Evolutionary conservation across 1,140 invertebrate genomes (phyloP), one percentile per base, ranked within the genome.

Genomic region (Ceratitis capitata): DNA sequence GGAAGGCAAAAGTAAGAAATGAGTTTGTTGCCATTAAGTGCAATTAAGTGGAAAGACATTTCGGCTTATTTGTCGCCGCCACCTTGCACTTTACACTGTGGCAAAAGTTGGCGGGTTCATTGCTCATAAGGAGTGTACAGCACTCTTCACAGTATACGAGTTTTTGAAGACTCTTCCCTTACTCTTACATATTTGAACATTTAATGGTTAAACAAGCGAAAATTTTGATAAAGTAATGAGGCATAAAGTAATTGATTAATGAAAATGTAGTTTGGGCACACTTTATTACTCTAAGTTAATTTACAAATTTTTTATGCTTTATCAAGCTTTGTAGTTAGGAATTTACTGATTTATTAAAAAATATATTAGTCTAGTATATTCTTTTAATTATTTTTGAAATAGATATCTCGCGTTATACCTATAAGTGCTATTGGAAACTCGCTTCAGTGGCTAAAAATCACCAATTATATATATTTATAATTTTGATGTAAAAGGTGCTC

Each of bases 11-110:
- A 78, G 39, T 7, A n/a, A 6, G 35, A 61, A 69, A 69, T 9
- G n/a, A n/a, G n/a, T n/a, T n/a, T n/a, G 9, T 78, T 42, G 39
- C 69, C 35, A 45, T 78, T 45, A 78, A 78, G 69, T 45, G 69
- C 69, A 78, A 78, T 78, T 78, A 78, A 78, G 69, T 78, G 69
- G 69, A 78, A 47, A 78, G 69, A 78, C 39, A 78, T 78, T 78
- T 78, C 39, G 39, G 32, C 39, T 78, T 78, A 78, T 78, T 78
- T 78, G 69, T 78, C 7, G 39, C 39, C 12, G 19, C 69, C 69
- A 35, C 69, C 39, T 26, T 74, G 39, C 69, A 42, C 3, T n/a
- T 12, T 45, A 35, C 39, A 45, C 0, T 47, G n/a, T 26, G 5
- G n/a, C 69, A 9, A 26, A 39, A 47, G 39, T 26, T 78, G 69